Percentiles rank a stretch among this genome's conserved stretches.
These are phyloP conservation scores for Zingel zingel DNA, from an alignment of 2,113 vertebrate genomes.

Conservation along the genomic window DNA sequence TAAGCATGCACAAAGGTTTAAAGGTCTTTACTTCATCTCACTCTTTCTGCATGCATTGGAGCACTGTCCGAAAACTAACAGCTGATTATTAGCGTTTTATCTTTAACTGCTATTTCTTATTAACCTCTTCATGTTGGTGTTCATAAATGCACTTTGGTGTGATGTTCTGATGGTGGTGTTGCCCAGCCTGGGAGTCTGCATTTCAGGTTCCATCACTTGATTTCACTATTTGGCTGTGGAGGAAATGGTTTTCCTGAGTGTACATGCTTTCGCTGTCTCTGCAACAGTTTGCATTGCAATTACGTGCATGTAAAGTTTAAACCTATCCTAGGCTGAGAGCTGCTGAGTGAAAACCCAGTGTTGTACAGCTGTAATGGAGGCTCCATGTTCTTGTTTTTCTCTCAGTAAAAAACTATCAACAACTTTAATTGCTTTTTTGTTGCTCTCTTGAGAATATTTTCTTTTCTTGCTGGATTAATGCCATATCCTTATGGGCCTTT, in stretches of 20 bases:
- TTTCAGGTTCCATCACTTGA: background rate
- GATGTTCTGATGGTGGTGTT: background rate
- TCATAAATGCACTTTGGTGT: background rate
- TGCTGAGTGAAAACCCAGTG: background rate
- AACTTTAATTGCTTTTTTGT: conserved; percentile 9
- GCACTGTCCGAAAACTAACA: conserved; percentile 17
- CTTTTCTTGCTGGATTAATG: background rate
- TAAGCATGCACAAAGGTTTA: conserved; percentile 63
- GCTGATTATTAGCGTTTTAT: background rate
- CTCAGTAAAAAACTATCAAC: background rate
- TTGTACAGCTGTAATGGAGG: background rate
- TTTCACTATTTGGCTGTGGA: background rate
- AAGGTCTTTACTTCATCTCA: conserved; percentile 27
- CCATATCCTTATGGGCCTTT: background rate
- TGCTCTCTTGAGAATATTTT: background rate
- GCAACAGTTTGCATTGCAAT: background rate
- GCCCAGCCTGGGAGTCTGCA: background rate
- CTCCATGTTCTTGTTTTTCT: background rate
- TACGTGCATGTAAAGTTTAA: background rate
- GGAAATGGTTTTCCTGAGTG: background rate
- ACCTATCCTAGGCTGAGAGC: background rate
- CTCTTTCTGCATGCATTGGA: conserved; percentile 23
- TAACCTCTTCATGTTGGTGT: background rate
- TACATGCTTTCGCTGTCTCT: background rate
- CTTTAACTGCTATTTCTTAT: background rate